A percentile compares a stretch with the other conserved stretches of the same genome.
Evolutionary conservation across 2,113 vertebrate species (phyloP).

Genomic region (Corapipo altera): DNA sequence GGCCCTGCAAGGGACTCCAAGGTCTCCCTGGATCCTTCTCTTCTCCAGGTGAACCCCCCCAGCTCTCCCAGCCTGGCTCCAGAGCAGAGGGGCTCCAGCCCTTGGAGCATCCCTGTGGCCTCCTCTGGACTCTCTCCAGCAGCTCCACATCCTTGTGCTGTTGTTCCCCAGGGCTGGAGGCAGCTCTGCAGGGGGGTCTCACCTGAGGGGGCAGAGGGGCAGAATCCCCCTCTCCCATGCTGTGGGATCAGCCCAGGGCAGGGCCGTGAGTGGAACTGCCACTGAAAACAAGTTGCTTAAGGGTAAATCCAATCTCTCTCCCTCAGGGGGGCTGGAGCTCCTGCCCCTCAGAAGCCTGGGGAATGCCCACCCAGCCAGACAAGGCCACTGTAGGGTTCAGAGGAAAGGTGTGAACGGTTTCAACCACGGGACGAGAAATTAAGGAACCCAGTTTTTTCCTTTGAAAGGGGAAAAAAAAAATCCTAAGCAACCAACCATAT

Average conservation of each 20-base stretch:
- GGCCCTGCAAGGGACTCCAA: not conserved
- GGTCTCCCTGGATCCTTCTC: not conserved
- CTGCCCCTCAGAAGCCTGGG: not conserved
- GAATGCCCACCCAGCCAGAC: not conserved
- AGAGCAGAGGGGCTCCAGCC: not conserved
- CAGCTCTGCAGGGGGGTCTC: not conserved
- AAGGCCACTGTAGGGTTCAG: not conserved
- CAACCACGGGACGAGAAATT: rapidly evolving
- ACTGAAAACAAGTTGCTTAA: rapidly evolving
- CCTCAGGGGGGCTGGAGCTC: not conserved
- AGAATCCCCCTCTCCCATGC: not conserved
- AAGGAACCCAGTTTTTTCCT: not conserved
- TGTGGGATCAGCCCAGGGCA: not conserved
- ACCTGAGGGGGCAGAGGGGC: not conserved
- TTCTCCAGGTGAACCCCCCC: not conserved
- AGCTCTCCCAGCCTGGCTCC: not conserved
- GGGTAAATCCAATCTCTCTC: not conserved
- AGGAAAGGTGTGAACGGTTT: not conserved
- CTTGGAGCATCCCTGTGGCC: not conserved
- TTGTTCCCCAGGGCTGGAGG: not conserved
- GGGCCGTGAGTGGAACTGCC: not conserved
- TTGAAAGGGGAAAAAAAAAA: not conserved
- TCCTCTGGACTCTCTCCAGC: not conserved
- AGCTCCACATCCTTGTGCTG: not conserved
- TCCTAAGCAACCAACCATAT: not conserved